Base-by-base conservation (phyloP, 2,888 invertebrate genomes). In the Philereme vetulata region DNA sequence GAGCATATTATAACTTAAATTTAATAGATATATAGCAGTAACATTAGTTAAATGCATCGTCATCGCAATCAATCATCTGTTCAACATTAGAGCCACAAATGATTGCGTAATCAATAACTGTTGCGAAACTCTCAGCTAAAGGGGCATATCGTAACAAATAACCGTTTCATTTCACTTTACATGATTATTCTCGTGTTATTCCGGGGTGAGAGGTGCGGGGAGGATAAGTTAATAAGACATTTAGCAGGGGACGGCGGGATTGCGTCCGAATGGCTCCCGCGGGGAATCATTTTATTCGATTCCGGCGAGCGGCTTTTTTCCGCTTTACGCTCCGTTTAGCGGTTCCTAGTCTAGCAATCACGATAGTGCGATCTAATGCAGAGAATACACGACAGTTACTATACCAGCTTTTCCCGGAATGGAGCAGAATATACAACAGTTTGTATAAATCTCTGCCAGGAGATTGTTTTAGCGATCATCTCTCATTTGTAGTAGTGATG, bases 271-370 rank as follows among this genome's bases (percentile, higher is more conserved):
- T 94, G 94, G 93, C 93, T 93, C 94, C 93, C 94, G 86, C 78
- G 94, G 94, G 94, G 94, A 94, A 94, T 94, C 94, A 94, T 94
- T 94, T 94, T 94, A 94, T 94, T 94, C 93, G 94, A 94, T 94
- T 94, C 93, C 92, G 92, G 93, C 91, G 86, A 84, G 85, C 86
- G 86, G 85, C 84, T 87, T 91, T 91, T 90, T 91, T 90, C 86
- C 85, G 86, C 85, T 88, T 88, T 85, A 85, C 87, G 90, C 91
- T 90, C 90, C 86, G 90, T 89, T 92, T 88, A 88, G 88, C 88
- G 87, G 88, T 85, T 82, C 81, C 70, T 77, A 76, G 21, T 2
- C 76, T 83, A 66, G 76, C 84, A 88, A 88, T 87, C 85, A 84
- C 82, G 74, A 74, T 79, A 79, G 80, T 81, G 78, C 74, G 76